These are phyloP conservation scores for Pholis gunnellus DNA, from an alignment of 2,113 vertebrate species.

Conservation along the genomic window DNA sequence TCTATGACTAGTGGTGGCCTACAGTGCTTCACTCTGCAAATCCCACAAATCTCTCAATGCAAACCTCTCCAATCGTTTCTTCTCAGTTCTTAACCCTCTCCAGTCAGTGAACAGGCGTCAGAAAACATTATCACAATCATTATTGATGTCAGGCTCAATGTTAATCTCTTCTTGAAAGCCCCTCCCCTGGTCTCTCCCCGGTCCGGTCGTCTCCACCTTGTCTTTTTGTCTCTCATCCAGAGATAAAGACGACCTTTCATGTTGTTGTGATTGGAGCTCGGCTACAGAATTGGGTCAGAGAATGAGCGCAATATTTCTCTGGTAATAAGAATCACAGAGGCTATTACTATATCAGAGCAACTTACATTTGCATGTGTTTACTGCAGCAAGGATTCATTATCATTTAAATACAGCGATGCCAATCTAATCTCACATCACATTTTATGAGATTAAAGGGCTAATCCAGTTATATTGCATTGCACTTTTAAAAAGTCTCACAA, in stretches of 20 bases:
- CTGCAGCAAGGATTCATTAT: neutral
- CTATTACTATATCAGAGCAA: neutral
- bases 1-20: neutral
- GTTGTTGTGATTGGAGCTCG: conserved; percentile 49
- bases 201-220: conserved; percentile 36
- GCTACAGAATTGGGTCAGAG: conserved; percentile 68
- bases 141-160: conserved; percentile 48
- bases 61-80: conserved; percentile 13
- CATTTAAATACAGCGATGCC: neutral
- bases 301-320: conserved; percentile 59
- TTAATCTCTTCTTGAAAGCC: conserved; percentile 38
- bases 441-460: neutral
- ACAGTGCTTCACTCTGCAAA: conserved; percentile 29
- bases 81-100: conserved; percentile 10
- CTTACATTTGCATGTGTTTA: neutral
- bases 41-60: conserved; percentile 34
- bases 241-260: conserved; percentile 65
- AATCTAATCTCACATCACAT: neutral
- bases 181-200: neutral
- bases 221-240: conserved; percentile 55
- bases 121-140: conserved; percentile 42
- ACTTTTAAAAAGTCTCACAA: neutral
- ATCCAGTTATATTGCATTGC: neutral
- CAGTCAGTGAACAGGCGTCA: conserved; percentile 10
- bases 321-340: conserved; percentile 38